Percentiles rank a stretch among this genome's conserved stretches.
Conservation (phyloP, 2,888 invertebrate species). For the Tillus elongatus region DNA sequence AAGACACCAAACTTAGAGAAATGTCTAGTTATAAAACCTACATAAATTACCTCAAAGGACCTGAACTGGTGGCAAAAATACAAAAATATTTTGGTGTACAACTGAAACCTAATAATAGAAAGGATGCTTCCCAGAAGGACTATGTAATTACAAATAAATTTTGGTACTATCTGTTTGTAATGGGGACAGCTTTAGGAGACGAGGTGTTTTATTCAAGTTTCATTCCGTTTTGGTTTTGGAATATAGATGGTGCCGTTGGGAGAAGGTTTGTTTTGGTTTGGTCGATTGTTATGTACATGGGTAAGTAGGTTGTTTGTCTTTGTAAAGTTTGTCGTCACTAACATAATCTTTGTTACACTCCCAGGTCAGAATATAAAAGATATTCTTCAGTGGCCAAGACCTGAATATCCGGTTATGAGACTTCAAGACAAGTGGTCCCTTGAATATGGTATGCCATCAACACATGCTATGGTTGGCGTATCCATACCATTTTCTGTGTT, state of each 20-base stretch:
- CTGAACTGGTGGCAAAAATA: slow-evolving; percentile 65
- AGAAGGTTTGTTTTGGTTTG: slow-evolving; percentile 74
- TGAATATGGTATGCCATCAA: slow-evolving; percentile 93
- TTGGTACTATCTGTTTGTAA: slow-evolving; percentile 76
- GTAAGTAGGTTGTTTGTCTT: no score
- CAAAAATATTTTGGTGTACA: slow-evolving; percentile 72
- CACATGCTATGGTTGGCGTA: slow-evolving; percentile 86
- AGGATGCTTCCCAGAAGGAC: slow-evolving; percentile 26
- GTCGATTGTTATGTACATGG: slow-evolving; percentile 77
- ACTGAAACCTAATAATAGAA: slow-evolving; percentile 41
- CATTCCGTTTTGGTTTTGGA: slow-evolving; percentile 93
- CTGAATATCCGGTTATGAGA: slow-evolving; percentile 73
- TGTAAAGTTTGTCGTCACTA: no score
- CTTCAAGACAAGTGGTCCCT: slow-evolving; percentile 81
- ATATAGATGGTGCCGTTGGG: slow-evolving; percentile 79
- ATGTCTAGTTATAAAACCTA: no score
- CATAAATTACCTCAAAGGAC: slow-evolving; percentile 66
- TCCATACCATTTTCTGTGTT: slow-evolving; percentile 81
- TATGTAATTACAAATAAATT: slow-evolving; percentile 60
- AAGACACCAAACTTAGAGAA: no score
- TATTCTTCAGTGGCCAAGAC: slow-evolving; percentile 77
- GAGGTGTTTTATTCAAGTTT: slow-evolving; percentile 86
- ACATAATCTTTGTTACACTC: no score
- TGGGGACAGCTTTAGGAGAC: slow-evolving; percentile 82
- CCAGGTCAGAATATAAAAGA: slow-evolving; percentile 83